A percentile compares a stretch with the other conserved stretches of the same genome.
phyloP scores from a whole-genome alignment of 2,888 invertebrate genomes.

The Ceramica pisi region DNA sequence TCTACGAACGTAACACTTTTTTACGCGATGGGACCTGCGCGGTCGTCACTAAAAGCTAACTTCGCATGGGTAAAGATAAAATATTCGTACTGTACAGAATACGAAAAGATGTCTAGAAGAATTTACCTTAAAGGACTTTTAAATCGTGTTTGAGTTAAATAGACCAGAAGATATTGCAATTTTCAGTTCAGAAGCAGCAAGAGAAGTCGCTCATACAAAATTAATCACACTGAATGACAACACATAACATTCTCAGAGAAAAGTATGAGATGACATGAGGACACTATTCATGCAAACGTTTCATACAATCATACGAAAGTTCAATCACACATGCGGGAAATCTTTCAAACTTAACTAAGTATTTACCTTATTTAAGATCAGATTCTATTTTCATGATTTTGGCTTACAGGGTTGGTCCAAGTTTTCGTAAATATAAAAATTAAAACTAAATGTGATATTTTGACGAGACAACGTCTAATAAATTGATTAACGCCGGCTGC shows the following conservation, averaged over 20 bases:
- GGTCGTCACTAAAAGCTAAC: too few relatives aligned
- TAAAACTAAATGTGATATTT: not conserved
- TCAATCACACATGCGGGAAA: conserved; percentile 54
- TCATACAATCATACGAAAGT: conserved; percentile 57
- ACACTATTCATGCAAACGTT: conserved; percentile 63
- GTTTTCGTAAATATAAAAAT: not conserved
- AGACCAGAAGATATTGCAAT: conserved; percentile 19
- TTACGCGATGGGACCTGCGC: too few relatives aligned
- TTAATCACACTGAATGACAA: conserved; percentile 58
- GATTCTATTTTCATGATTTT: conserved; percentile 2
- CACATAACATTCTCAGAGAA: conserved; percentile 63
- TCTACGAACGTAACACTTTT: too few relatives aligned
- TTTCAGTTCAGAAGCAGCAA: conserved; percentile 20
- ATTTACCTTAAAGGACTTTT: conserved; percentile 18
- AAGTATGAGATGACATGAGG: conserved; percentile 66
- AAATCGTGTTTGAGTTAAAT: conserved; percentile 12
- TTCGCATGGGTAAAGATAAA: too few relatives aligned
- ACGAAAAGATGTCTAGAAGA: conserved; percentile 27
- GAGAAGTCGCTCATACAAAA: conserved; percentile 43
- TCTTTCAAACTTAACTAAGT: conserved; percentile 47
- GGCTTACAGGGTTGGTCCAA: not conserved
- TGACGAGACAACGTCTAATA: too few relatives aligned
- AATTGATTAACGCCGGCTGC: too few relatives aligned
- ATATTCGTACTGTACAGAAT: too few relatives aligned
- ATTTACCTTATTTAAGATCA: conserved; percentile 17